Conservation (phyloP, 2,797 vertebrate genomes). For the Odontamblyopus rebecca region DNA sequence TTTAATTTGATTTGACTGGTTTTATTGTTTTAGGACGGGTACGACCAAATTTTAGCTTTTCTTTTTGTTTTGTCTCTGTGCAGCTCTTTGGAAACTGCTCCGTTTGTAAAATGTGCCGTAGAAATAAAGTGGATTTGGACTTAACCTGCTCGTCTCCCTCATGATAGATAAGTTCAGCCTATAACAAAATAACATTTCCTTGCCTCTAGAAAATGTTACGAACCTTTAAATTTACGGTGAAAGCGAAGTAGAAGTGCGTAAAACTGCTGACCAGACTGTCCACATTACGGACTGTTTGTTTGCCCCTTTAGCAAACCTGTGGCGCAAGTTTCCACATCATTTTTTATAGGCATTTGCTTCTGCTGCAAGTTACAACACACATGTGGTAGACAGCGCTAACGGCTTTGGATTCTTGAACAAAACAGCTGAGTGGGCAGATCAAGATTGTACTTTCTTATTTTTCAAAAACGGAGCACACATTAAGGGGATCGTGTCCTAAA, state of each 20-base stretch:
- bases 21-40: too few species aligned
- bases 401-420: slow-evolving; percentile 19
- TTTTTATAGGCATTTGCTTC: not conserved
- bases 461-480: not conserved
- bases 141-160: too few species aligned
- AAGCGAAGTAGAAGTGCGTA: not conserved
- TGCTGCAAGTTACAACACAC: slow-evolving; percentile 6
- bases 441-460: not conserved
- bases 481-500: not conserved
- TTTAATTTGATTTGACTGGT: too few species aligned
- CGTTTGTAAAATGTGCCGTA: too few species aligned
- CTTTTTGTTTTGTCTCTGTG: too few species aligned
- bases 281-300: not conserved
- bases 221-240: not conserved
- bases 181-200: too few species aligned
- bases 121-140: too few species aligned
- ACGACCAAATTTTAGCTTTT: too few species aligned
- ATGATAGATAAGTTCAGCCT: too few species aligned
- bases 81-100: too few species aligned
- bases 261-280: not conserved
- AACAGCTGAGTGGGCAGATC: slow-evolving; percentile 28
- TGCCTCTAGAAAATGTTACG: too few species aligned
- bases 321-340: not conserved
- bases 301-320: not conserved
- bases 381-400: slow-evolving; percentile 34